Conservation (phyloP, 1,140 invertebrate species). For the Forficula auricularia region DNA sequence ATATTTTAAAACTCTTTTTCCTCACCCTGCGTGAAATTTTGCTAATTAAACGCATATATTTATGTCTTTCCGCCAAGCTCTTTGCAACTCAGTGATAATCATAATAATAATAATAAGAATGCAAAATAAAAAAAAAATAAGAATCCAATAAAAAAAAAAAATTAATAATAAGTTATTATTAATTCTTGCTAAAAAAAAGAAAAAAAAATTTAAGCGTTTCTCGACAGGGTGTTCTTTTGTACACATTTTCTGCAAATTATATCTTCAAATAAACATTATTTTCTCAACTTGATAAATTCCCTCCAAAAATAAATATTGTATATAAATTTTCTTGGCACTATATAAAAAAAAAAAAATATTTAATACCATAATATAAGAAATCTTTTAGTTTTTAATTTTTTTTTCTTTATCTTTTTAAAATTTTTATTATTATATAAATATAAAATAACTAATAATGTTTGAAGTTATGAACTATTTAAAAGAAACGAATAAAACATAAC, state of each 20-base stretch:
- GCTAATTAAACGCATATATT: background rate
- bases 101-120: too few species aligned
- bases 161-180: background rate
- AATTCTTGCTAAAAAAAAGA: background rate
- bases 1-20: conserved; percentile 1
- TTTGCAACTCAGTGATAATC: background rate
- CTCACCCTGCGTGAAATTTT: background rate
- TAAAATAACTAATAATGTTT: too few species aligned
- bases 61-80: background rate
- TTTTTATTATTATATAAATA: too few species aligned
- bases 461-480: too few species aligned
- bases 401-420: too few species aligned
- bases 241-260: background rate
- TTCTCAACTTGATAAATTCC: conserved; percentile 2
- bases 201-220: conserved; percentile 3
- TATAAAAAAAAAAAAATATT: background rate
- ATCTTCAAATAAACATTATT: background rate
- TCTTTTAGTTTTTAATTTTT: too few species aligned
- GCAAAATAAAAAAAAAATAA: background rate
- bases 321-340: background rate
- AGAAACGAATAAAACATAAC: too few species aligned
- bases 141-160: too few species aligned
- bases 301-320: background rate
- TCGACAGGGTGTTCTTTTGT: too few species aligned
- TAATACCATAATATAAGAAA: too few species aligned